phyloP scores from a whole-genome alignment of 2,888 invertebrate species.

The Prosapia bicincta region DNA sequence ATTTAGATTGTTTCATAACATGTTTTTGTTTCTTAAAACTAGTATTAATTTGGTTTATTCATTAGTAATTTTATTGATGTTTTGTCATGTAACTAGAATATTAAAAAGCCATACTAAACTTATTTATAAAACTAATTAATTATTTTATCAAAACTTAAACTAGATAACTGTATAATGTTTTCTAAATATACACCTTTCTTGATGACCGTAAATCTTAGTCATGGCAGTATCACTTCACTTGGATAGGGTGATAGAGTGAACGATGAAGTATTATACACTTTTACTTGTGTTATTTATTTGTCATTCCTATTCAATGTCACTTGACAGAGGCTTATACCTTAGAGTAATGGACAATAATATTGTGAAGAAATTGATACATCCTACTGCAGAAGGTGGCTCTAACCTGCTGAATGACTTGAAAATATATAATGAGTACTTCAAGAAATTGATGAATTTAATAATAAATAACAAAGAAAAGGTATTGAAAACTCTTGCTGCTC shows the following conservation, averaged over 20 bases:
- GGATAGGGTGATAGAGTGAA: background rate
- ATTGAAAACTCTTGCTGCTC: background rate
- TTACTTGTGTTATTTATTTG: background rate
- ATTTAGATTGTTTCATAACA: background rate
- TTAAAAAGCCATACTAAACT: background rate
- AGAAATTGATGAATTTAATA: background rate
- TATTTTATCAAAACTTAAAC: background rate
- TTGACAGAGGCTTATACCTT: background rate
- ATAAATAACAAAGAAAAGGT: background rate
- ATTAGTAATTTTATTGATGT: background rate
- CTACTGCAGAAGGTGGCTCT: background rate
- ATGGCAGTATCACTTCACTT: background rate
- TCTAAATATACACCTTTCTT: background rate
- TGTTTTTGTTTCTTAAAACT: background rate
- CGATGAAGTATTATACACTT: background rate
- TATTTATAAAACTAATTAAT: background rate
- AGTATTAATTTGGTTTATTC: background rate
- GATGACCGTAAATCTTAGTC: background rate
- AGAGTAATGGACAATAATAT: background rate
- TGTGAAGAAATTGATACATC: background rate
- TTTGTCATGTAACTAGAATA: background rate
- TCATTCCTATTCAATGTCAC: background rate
- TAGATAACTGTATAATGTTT: background rate
- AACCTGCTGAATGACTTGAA: background rate
- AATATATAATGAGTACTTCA: background rate